Conservation (phyloP, 2,113 vertebrate genomes). For the Helogale parvula region DNA sequence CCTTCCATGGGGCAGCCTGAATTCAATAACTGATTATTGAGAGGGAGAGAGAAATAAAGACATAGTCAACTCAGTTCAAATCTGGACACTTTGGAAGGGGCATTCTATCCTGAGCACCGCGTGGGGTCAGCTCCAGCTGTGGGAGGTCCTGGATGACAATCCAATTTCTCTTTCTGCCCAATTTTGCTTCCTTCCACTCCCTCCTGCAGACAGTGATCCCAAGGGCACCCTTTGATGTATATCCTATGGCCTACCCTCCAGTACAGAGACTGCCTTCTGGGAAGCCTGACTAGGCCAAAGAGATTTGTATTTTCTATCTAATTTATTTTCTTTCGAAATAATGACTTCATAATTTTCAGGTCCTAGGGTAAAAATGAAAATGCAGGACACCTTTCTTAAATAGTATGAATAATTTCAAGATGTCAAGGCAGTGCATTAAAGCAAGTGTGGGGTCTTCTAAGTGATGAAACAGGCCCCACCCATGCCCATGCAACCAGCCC, state of each 20-base stretch:
- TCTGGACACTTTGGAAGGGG: background rate
- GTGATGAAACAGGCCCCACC: fast-evolving
- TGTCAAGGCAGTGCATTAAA: background rate
- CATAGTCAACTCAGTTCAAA: background rate
- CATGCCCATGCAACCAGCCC: fast-evolving
- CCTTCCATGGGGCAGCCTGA: fast-evolving
- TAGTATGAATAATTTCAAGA: background rate
- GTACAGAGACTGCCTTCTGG: background rate
- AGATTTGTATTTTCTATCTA: background rate
- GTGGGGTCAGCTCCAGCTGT: background rate
- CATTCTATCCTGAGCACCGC: background rate
- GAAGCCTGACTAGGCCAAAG: background rate
- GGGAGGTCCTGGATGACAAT: background rate
- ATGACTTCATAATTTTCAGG: background rate
- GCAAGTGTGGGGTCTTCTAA: too few species aligned
- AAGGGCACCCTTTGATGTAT: background rate
- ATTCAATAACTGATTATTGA: background rate
- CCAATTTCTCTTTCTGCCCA: background rate
- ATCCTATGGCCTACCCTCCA: fast-evolving
- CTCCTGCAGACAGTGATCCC: background rate
- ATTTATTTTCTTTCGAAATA: too few species aligned
- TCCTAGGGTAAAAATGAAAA: background rate
- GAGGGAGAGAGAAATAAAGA: background rate
- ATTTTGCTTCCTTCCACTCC: background rate
- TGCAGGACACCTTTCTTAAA: background rate